Conservation (phyloP, 1,140 invertebrate species). For the Leptinotarsa lineolata region DNA sequence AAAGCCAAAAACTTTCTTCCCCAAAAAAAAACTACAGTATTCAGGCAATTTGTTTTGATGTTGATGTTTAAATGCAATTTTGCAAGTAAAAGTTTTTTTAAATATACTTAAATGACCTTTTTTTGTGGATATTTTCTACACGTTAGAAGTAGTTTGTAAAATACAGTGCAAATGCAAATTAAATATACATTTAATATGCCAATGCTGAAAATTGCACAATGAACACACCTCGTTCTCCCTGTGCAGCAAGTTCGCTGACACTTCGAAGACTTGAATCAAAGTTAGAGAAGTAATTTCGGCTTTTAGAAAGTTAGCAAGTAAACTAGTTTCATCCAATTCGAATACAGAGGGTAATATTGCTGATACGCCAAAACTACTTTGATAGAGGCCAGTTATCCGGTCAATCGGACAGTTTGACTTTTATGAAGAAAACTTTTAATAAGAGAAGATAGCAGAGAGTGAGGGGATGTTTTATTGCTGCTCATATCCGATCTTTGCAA, state of each 20-base stretch:
- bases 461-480: constrained; percentile 5
- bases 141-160: no score
- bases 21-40: no score
- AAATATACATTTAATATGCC: no score
- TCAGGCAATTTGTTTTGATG: no score
- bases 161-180: no score
- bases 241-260: background rate
- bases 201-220: no score
- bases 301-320: background rate
- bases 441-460: constrained; percentile 3
- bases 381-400: constrained; percentile 7
- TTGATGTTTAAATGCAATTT: no score
- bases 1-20: no score
- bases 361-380: background rate
- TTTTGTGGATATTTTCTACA: no score
- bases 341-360: constrained; percentile 8
- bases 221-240: background rate
- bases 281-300: background rate
- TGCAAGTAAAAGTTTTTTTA: no score
- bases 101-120: no score
- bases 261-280: background rate
- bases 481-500: constrained; percentile 8
- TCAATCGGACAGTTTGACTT: constrained; percentile 8
- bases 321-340: constrained; percentile 3
- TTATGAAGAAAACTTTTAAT: constrained; percentile 9